Percentiles rank a stretch among this genome's conserved stretches.
Evolutionary conservation across 2,113 vertebrate species (phyloP).

Genomic region (Myrmophylax atrothorax): DNA sequence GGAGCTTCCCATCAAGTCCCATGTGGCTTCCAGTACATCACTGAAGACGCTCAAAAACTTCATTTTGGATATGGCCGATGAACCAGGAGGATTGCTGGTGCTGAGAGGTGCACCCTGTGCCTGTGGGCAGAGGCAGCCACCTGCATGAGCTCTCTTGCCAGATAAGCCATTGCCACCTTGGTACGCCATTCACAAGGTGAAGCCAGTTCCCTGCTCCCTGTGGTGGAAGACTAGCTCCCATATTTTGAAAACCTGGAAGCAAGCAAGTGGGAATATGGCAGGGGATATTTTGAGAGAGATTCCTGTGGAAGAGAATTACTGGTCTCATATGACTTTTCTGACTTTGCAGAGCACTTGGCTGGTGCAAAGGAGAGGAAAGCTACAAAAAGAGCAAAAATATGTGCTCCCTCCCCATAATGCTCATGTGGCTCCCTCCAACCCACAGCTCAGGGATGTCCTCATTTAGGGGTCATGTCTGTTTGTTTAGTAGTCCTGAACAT

Average conservation of each 20-base stretch:
- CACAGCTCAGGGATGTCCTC: neutral
- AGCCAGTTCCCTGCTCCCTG: neutral
- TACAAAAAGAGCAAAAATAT: neutral
- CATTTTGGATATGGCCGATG: rapidly evolving
- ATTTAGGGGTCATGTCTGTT: neutral
- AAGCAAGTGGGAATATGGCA: neutral
- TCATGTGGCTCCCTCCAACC: neutral
- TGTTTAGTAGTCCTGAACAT: neutral
- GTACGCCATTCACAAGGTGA: neutral
- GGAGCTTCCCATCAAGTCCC: neutral
- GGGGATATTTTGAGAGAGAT: neutral
- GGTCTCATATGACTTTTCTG: neutral
- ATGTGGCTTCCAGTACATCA: rapidly evolving
- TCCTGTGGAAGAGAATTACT: neutral
- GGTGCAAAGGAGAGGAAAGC: neutral
- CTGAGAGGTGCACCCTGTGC: neutral
- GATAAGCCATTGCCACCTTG: neutral
- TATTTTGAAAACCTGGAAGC: neutral
- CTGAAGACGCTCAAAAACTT: neutral
- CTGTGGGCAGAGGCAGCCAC: neutral
- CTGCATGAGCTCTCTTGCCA: neutral
- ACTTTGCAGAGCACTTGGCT: neutral
- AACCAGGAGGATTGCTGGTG: neutral
- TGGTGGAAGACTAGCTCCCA: neutral
- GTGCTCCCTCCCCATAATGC: neutral